These are phyloP conservation scores for Melanostoma scalare DNA, from an alignment of 2,888 invertebrate genomes.

Conservation along the genomic window DNA sequence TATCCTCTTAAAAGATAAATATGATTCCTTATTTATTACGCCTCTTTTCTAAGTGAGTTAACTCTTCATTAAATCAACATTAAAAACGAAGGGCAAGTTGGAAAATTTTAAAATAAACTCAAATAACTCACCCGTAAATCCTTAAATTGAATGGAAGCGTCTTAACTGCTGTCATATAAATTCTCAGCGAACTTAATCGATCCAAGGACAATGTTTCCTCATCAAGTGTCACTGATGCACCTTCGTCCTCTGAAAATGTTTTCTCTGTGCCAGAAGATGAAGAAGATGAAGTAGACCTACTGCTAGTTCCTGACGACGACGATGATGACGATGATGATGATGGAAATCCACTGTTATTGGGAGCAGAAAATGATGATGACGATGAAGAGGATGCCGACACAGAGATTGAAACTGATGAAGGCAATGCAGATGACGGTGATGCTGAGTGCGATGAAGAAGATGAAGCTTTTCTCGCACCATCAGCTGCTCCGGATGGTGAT, in stretches of 20 bases:
- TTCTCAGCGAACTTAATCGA: slow-evolving; percentile 81
- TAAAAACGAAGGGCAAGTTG: no score
- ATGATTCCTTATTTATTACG: no score
- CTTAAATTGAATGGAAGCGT: slow-evolving; percentile 81
- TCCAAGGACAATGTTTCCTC: slow-evolving; percentile 81
- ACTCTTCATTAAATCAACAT: background rate
- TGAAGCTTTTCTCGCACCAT: slow-evolving; percentile 49
- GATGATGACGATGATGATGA: slow-evolving; percentile 34
- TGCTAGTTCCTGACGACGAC: slow-evolving; percentile 52
- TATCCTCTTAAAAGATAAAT: no score
- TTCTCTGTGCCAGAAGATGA: slow-evolving; percentile 62
- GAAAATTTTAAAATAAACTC: slow-evolving; percentile 10
- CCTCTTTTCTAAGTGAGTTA: no score
- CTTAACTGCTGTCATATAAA: slow-evolving; percentile 82
- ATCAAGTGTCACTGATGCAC: slow-evolving; percentile 77
- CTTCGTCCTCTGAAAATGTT: slow-evolving; percentile 73
- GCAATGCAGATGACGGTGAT: slow-evolving; percentile 74
- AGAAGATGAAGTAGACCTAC: slow-evolving; percentile 64
- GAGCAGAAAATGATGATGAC: slow-evolving; percentile 37
- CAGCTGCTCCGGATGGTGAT: slow-evolving; percentile 58
- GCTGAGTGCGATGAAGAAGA: slow-evolving; percentile 70
- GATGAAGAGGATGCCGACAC: slow-evolving; percentile 61
- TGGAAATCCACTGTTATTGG: slow-evolving; percentile 45
- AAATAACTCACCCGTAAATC: slow-evolving; percentile 81
- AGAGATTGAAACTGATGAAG: slow-evolving; percentile 63